Evolutionary conservation across 2,888 invertebrate genomes (phyloP).

Genomic region (Tenthredo notha): DNA sequence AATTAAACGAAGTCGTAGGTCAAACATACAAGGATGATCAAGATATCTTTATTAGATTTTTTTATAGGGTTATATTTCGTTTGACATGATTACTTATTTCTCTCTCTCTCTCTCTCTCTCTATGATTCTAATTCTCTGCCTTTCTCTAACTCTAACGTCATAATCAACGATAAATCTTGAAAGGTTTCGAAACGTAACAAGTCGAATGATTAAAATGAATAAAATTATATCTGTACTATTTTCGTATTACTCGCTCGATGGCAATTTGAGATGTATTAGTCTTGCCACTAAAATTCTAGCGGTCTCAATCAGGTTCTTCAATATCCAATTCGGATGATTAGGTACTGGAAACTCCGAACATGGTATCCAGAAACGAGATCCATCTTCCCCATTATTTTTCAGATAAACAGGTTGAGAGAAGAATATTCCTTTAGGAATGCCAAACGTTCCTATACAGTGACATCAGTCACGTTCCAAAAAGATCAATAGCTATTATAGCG

Average conservation of each 20-base stretch:
- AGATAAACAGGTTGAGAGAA: slow-evolving; percentile 81
- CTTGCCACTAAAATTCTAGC: slow-evolving; percentile 59
- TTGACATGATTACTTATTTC: background rate
- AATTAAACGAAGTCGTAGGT: background rate
- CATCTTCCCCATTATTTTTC: slow-evolving; percentile 57
- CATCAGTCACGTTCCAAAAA: background rate
- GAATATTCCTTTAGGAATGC: slow-evolving; percentile 79
- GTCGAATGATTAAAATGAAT: background rate
- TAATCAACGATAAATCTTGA: background rate
- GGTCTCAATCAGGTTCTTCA: slow-evolving; percentile 61
- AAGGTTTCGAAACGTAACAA: background rate
- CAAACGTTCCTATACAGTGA: slow-evolving; percentile 79
- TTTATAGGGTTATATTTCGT: background rate
- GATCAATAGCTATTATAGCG: background rate
- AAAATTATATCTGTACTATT: background rate
- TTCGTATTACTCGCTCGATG: background rate
- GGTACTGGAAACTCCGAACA: slow-evolving; percentile 65
- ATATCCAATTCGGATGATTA: slow-evolving; percentile 56
- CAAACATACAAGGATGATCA: background rate
- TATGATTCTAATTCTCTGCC: background rate
- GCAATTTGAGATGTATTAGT: background rate
- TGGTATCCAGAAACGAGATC: slow-evolving; percentile 63
- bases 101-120: background rate
- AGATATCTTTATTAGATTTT: background rate
- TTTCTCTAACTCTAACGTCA: background rate